Base-by-base conservation (phyloP, 2,113 vertebrate genomes). In the Carassius gibelio region DNA sequence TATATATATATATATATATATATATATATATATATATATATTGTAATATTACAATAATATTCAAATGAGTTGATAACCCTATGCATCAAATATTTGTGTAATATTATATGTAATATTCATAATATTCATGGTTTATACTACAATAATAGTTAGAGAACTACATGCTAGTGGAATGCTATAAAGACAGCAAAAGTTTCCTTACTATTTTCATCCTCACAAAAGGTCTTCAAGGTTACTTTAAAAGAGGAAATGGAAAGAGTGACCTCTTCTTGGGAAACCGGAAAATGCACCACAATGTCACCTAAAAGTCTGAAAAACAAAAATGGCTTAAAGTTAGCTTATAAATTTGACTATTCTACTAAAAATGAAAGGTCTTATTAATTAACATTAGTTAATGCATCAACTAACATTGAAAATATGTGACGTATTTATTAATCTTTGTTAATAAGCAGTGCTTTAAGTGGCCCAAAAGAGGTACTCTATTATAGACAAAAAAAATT, bases 221-320 rank as follows among this genome's bases (percentile, higher is more conserved):
- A 94, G 90, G 95, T 99, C 92, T 92, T 98, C 88, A 98, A 92
- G 87, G 90, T 95, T 87, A 97, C 94, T 89, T 93, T 96, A 45
- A 89, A 0, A 8, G 96, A 93, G 52, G 94, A 96, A 21, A 95
- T 89, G 5, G 94, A 93, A 76, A 99, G 91, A 45, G 97, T 98
- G 68, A 99, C 90, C 94, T 99, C 98, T 85, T 99, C 97, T 88
- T 97, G 97, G 90, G 89, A 95, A 1, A 89, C 88, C 0, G 97
- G 94, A 80, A 99, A 98, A 90, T 97, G 96, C 90, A 95, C 90
- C 90, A 97, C 86, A 75, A 94, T 91, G 36, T 97, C 96, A 86
- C 94, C 85, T 21, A 95, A 84, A 69, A 94, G 92, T 88, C 95
- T 95, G 86, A 74, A 38, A 38, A 48, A 7, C 30, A 26, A 86